Percentiles rank a stretch among this genome's conserved stretches.
Evolutionary conservation across 2,888 invertebrate genomes (phyloP).

Genomic region (Apocheima hispidaria): DNA sequence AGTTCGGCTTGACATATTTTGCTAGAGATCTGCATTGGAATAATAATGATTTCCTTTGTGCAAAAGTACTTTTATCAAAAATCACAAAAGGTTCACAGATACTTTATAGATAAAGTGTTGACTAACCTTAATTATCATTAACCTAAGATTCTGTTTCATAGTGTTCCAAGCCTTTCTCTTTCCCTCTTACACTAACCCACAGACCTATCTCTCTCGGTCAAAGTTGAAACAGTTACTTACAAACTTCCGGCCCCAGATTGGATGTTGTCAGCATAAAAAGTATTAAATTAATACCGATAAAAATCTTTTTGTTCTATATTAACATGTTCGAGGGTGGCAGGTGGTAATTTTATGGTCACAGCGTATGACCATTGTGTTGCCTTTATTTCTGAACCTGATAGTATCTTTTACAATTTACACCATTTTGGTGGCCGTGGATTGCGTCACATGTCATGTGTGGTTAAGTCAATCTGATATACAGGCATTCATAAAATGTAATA

Average conservation of each 20-base stretch:
- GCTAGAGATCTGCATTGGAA: too few species aligned
- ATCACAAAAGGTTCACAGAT: too few species aligned
- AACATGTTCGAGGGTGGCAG: slow-evolving; percentile 31
- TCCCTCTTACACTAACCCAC: slow-evolving; percentile 13
- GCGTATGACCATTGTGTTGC: slow-evolving; percentile 9
- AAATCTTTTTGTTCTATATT: slow-evolving; percentile 37
- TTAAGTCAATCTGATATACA: slow-evolving; percentile 9
- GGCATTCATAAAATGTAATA: neutral
- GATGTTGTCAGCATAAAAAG: slow-evolving; percentile 43
- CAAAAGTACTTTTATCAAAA: too few species aligned
- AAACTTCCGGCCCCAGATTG: slow-evolving; percentile 33
- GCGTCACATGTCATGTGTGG: slow-evolving; percentile 16
- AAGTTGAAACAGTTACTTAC: slow-evolving; percentile 29
- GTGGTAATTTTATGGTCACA: slow-evolving; percentile 27
- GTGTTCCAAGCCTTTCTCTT: slow-evolving; percentile 1
- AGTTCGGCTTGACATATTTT: too few species aligned
- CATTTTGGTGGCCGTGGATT: slow-evolving; percentile 10
- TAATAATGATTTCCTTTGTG: too few species aligned
- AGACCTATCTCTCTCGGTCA: slow-evolving; percentile 24
- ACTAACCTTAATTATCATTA: neutral
- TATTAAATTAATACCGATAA: slow-evolving; percentile 50
- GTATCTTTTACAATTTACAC: slow-evolving; percentile 8
- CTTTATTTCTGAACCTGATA: slow-evolving; percentile 11
- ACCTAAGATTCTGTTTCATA: slow-evolving; percentile 4
- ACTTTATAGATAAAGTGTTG: neutral